Percentiles rank a stretch among this genome's conserved stretches.
Evolutionary conservation across 2,113 vertebrate species (phyloP).

Genomic region (Dolichallabes microphthalmus): DNA sequence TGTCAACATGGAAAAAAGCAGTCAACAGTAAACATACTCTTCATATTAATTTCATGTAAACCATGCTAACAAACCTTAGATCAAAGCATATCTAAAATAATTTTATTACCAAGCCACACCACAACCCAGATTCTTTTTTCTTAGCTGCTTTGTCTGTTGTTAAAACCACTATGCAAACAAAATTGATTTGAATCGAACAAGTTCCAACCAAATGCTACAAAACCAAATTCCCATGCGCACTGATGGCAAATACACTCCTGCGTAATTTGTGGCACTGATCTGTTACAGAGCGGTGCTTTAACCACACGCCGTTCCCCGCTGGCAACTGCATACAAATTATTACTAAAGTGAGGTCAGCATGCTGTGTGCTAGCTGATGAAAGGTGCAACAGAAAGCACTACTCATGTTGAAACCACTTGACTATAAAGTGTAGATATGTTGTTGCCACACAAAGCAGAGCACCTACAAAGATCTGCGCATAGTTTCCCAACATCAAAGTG

Average conservation of each 20-base stretch:
- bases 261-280: conserved; percentile 8
- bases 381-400: conserved; percentile 15
- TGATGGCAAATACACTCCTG: background rate
- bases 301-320: background rate
- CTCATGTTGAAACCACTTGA: conserved; percentile 24
- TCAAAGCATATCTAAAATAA: background rate
- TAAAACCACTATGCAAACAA: background rate
- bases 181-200: background rate
- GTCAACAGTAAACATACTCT: background rate
- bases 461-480: conserved; percentile 9
- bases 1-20: background rate
- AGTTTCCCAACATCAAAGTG: conserved; percentile 3
- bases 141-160: background rate
- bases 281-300: background rate
- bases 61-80: background rate
- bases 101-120: background rate
- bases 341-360: conserved; percentile 1
- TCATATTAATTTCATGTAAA: background rate
- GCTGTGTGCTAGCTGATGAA: background rate
- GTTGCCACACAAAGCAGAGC: background rate
- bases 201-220: background rate
- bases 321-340: background rate
- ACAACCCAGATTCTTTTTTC: background rate
- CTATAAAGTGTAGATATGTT: conserved; percentile 11
- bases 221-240: background rate